These are phyloP conservation scores for Calypte anna DNA, from an alignment of 2,113 vertebrate genomes.

Conservation along the genomic window DNA sequence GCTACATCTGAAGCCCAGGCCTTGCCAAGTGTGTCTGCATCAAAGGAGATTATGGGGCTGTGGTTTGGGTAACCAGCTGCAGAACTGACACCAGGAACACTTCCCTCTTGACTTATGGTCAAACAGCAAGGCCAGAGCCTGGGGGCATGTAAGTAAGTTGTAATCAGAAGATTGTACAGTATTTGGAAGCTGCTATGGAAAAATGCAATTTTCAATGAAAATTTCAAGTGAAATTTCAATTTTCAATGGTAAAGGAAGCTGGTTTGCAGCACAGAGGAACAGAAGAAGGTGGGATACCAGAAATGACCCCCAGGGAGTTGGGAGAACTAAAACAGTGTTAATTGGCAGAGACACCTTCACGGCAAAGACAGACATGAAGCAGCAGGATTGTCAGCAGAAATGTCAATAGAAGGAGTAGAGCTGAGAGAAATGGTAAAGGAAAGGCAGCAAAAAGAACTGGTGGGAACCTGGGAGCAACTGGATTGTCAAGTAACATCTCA, in stretches of 20 bases:
- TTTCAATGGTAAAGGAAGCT: rapidly evolving
- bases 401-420: background rate
- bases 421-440: background rate
- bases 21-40: background rate
- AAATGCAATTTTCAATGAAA: background rate
- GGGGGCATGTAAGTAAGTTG: no score
- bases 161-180: rapidly evolving
- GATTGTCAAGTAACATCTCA: background rate
- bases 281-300: background rate
- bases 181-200: background rate
- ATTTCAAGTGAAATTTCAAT: no score
- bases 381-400: background rate
- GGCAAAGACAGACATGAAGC: background rate
- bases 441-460: background rate
- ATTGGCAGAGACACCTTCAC: background rate
- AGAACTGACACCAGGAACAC: rapidly evolving
- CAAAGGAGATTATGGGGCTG: background rate
- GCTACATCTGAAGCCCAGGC: background rate
- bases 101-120: background rate
- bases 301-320: background rate
- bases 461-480: background rate
- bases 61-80: rapidly evolving
- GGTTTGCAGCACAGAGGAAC: background rate
- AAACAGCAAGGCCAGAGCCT: rapidly evolving
- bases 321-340: background rate